A percentile compares a stretch with the other conserved stretches of the same genome.
phyloP scores from a whole-genome alignment of 2,888 invertebrate genomes.

The Cheilosia urbana region DNA sequence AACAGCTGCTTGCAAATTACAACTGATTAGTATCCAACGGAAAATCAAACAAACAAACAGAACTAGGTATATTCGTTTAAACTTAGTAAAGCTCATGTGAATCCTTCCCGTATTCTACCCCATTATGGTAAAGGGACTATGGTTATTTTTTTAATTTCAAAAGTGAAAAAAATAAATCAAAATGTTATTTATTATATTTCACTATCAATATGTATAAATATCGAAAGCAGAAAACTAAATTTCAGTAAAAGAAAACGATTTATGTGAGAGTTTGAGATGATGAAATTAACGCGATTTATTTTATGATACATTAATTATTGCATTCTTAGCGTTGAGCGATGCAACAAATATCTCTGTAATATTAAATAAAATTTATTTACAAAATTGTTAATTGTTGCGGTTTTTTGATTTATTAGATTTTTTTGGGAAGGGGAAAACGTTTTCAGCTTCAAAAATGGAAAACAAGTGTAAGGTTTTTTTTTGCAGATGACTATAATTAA shows the following conservation, averaged over 20 bases:
- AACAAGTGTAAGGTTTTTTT: too few species aligned
- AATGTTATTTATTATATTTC: conserved; percentile 53
- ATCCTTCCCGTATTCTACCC: conserved; percentile 43
- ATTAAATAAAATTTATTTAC: conserved; percentile 72
- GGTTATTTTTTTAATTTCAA: conserved; percentile 48
- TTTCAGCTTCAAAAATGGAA: too few species aligned
- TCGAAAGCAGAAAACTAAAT: neutral
- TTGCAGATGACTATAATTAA: too few species aligned
- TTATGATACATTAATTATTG: conserved; percentile 40
- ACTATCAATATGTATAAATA: conserved; percentile 9
- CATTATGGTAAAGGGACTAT: conserved; percentile 43
- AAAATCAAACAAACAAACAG: neutral
- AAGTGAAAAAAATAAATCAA: conserved; percentile 20
- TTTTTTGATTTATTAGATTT: neutral
- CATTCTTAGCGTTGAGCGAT: conserved; percentile 8
- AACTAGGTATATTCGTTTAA: conserved; percentile 46
- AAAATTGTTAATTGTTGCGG: conserved; percentile 48
- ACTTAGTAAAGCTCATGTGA: conserved; percentile 46
- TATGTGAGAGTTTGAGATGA: conserved; percentile 22
- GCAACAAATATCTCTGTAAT: conserved; percentile 44
- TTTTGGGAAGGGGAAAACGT: neutral
- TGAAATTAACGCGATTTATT: conserved; percentile 32
- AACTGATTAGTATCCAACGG: conserved; percentile 32
- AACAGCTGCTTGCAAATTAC: conserved; percentile 22
- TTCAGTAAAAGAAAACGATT: neutral